Percentiles rank a stretch among this genome's conserved stretches.
Evolutionary conservation across 2,113 vertebrate genomes (phyloP).

Genomic region (Pogona vitticeps): DNA sequence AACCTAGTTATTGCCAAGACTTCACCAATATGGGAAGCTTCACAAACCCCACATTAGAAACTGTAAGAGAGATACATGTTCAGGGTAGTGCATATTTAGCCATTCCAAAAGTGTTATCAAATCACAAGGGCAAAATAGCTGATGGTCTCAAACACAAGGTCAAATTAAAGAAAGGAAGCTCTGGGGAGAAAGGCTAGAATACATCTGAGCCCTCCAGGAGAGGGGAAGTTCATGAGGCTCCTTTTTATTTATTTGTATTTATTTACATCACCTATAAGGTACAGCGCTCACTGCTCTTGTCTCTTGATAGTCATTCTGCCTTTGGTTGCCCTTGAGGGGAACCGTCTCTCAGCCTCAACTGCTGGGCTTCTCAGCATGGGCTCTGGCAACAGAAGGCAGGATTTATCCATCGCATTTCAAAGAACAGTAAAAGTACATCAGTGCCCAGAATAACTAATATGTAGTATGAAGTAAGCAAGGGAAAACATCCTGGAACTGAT

Average conservation of each 20-base stretch:
- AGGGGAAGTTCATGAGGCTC: background rate
- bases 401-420: background rate
- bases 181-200: background rate
- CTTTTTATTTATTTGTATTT: background rate
- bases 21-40: background rate
- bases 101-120: background rate
- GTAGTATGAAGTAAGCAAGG: background rate
- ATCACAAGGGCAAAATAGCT: background rate
- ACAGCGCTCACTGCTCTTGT: background rate
- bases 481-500: fast-evolving
- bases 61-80: background rate
- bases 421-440: background rate
- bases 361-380: background rate
- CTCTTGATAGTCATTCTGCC: background rate
- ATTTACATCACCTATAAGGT: background rate
- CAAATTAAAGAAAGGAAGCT: background rate
- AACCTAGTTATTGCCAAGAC: too few species aligned
- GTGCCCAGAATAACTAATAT: background rate
- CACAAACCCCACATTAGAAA: background rate
- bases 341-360: background rate
- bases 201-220: fast-evolving
- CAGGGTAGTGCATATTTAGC: background rate
- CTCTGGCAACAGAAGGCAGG: background rate
- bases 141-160: background rate
- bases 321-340: constrained; percentile 11